These are phyloP conservation scores for Folsomia candida DNA, from an alignment of 2,888 invertebrate species.

Conservation along the genomic window DNA sequence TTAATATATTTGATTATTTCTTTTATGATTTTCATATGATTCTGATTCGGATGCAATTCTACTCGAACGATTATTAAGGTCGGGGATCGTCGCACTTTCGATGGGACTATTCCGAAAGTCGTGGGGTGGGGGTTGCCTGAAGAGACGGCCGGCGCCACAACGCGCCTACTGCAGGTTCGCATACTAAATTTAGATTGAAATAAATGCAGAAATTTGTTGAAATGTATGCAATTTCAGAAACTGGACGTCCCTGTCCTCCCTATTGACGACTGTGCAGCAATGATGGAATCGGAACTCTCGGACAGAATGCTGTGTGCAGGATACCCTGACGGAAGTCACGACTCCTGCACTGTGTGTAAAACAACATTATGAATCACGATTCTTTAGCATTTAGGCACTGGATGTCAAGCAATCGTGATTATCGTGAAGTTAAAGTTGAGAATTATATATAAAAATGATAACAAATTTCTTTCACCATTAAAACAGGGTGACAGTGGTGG, in stretches of 20 bases:
- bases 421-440: too few species aligned
- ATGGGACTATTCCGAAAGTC: constrained; percentile 9
- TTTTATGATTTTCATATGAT: too few species aligned
- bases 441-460: too few species aligned
- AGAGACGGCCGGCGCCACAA: constrained; percentile 31
- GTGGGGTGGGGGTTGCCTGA: constrained; percentile 31
- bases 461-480: too few species aligned
- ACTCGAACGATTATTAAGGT: too few species aligned
- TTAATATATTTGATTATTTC: too few species aligned
- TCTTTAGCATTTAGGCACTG: too few species aligned
- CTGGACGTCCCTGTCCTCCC: constrained; percentile 26
- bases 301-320: constrained; percentile 39
- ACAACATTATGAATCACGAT: not conserved
- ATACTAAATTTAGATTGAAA: too few species aligned
- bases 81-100: not conserved
- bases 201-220: too few species aligned
- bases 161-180: constrained; percentile 26
- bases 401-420: not conserved
- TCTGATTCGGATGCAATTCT: too few species aligned
- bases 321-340: constrained; percentile 26
- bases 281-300: constrained; percentile 16
- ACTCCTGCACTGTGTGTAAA: constrained; percentile 30
- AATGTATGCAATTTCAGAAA: too few species aligned
- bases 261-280: constrained; percentile 4
- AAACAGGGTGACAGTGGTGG: too few species aligned